phyloP scores from a whole-genome alignment of 2,113 vertebrate genomes.

The Alaudala cheleensis region DNA sequence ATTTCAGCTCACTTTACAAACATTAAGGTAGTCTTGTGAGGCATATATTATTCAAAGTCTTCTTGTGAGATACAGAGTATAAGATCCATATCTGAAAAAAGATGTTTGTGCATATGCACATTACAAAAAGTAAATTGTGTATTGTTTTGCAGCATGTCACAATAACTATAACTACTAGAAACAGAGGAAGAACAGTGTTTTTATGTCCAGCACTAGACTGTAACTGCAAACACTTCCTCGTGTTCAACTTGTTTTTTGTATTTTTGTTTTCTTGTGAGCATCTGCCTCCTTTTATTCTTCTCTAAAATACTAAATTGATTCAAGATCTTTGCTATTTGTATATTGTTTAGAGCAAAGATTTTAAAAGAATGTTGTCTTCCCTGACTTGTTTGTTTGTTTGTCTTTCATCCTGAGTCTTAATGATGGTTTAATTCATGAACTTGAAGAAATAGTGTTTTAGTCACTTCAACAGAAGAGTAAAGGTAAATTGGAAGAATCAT shows the following conservation, averaged over 20 bases:
- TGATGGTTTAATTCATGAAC: not conserved
- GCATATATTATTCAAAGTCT: not conserved
- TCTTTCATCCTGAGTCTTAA: not conserved
- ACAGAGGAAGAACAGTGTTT: not conserved
- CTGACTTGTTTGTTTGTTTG: not conserved
- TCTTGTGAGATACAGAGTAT: not conserved
- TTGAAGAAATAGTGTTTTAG: not conserved
- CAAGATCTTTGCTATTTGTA: not conserved
- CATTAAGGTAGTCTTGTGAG: not conserved
- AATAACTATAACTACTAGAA: not conserved
- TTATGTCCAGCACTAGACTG: not conserved
- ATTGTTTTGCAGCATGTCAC: not conserved
- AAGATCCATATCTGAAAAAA: not conserved
- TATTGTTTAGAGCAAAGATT: not conserved
- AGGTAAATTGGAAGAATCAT: not conserved
- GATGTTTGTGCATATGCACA: not conserved
- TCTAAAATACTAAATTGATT: not conserved
- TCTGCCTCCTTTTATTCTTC: not conserved
- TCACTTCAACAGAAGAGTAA: not conserved
- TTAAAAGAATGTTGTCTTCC: not conserved
- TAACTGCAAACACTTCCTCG: not conserved
- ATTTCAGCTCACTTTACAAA: not conserved
- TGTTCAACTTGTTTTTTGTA: not conserved
- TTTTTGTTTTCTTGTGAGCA: not conserved
- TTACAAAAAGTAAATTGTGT: not conserved